phyloP scores from a whole-genome alignment of 2,888 invertebrate species.

The Epsilonema sp. region DNA sequence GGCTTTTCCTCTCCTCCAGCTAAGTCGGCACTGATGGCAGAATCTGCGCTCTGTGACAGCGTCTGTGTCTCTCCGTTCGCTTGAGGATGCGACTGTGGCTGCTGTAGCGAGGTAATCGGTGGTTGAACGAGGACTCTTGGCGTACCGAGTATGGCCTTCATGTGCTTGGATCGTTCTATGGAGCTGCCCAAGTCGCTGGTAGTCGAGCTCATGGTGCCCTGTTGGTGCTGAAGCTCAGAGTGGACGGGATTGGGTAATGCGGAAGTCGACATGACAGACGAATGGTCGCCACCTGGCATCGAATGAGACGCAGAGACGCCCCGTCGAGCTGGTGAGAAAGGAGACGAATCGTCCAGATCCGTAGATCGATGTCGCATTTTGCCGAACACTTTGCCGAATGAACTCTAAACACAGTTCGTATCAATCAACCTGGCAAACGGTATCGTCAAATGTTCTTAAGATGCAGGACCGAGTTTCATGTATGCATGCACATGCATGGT shows the following conservation, averaged over 20 bases:
- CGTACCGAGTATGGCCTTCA: slow-evolving; percentile 8
- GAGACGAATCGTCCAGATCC: background rate
- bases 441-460: no score
- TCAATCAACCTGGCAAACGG: no score
- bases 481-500: background rate
- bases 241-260: no score
- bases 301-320: background rate
- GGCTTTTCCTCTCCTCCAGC: no score
- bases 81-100: background rate
- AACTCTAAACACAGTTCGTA: no score
- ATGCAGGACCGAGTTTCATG: background rate
- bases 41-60: background rate
- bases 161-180: slow-evolving; percentile 10
- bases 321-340: no score
- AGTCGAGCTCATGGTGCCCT: slow-evolving; percentile 7
- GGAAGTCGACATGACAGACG: no score
- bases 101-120: slow-evolving; percentile 1
- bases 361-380: background rate
- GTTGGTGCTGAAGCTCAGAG: no score
- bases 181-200: slow-evolving; percentile 11
- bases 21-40: background rate
- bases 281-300: background rate
- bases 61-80: background rate
- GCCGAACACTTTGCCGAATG: slow-evolving; percentile 9
- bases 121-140: slow-evolving; percentile 7